Evolutionary conservation across 2,113 vertebrate species (phyloP).

Genomic region (Callopanchax toddi): DNA sequence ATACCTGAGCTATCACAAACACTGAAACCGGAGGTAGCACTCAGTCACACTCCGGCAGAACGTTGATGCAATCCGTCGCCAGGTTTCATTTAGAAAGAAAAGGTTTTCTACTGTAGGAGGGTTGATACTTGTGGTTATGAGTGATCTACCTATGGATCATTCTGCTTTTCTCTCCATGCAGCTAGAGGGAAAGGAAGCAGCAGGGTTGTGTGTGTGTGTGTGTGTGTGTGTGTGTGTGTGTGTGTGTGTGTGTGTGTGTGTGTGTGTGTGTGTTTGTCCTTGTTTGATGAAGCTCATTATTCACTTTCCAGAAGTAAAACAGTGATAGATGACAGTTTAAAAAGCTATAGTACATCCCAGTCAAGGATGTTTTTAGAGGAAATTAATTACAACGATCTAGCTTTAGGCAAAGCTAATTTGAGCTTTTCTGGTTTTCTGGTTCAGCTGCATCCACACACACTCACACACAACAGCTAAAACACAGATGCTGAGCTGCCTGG

Average conservation of each 20-base stretch:
- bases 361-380: slow-evolving; percentile 33
- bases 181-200: not conserved
- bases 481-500: slow-evolving; percentile 35
- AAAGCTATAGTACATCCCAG: slow-evolving; percentile 5
- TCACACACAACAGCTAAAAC: slow-evolving; percentile 19
- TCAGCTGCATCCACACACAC: slow-evolving; percentile 8
- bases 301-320: slow-evolving; percentile 22
- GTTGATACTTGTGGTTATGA: no score
- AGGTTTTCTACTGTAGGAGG: slow-evolving; percentile 39
- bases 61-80: slow-evolving; percentile 3
- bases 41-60: no score
- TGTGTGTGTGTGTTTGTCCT: no score
- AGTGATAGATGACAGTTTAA: slow-evolving; percentile 43
- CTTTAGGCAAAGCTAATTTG: slow-evolving; percentile 24
- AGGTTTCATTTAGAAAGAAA: slow-evolving; percentile 15
- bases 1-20: slow-evolving; percentile 1
- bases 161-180: not conserved
- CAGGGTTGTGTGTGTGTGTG: slow-evolving; percentile 9
- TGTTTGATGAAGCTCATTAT: slow-evolving; percentile 45
- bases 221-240: slow-evolving; percentile 1
- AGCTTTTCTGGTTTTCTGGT: slow-evolving; percentile 18
- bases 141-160: no score
- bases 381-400: slow-evolving; percentile 37
- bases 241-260: slow-evolving; percentile 8
- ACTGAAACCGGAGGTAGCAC: slow-evolving; percentile 16